phyloP scores from a whole-genome alignment of 1,140 invertebrate genomes.

The Meteorus sp. region DNA sequence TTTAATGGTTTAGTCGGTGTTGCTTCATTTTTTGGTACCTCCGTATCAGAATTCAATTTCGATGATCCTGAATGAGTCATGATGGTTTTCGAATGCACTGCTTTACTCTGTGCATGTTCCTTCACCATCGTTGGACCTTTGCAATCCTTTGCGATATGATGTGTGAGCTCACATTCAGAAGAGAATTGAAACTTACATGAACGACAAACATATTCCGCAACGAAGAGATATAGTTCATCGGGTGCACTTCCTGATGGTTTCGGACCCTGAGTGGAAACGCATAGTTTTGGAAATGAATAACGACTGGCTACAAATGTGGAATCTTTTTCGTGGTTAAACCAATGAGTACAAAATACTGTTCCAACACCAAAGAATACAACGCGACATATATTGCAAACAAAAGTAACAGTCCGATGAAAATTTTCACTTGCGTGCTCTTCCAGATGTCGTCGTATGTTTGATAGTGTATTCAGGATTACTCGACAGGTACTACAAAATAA shows the following conservation, averaged over 20 bases:
- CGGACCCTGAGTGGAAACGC: constrained; percentile 18
- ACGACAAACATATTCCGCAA: constrained; percentile 48
- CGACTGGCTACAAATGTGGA: constrained; percentile 39
- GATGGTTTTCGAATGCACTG: too few relatives aligned
- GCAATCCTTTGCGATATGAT: constrained; percentile 30
- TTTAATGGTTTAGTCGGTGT: constrained; percentile 23
- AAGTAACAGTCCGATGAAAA: constrained; percentile 28
- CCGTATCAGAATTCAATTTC: too few relatives aligned
- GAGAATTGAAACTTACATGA: constrained; percentile 41
- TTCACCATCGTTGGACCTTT: too few relatives aligned
- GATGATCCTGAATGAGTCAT: too few relatives aligned
- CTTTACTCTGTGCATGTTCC: too few relatives aligned
- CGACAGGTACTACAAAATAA: constrained; percentile 45
- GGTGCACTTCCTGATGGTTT: constrained; percentile 19
- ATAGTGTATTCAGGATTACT: constrained; percentile 31
- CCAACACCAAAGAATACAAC: constrained; percentile 48
- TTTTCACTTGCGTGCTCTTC: constrained; percentile 34
- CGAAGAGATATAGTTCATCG: constrained; percentile 37
- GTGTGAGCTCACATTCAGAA: constrained; percentile 29
- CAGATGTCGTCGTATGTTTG: constrained; percentile 42
- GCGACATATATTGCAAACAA: constrained; percentile 51
- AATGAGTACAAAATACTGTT: constrained; percentile 45
- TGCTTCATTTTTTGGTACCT: neutral
- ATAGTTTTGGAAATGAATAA: constrained; percentile 43
- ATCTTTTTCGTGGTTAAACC: constrained; percentile 45